These are phyloP conservation scores for Araneus ventricosus DNA, from an alignment of 1,140 invertebrate genomes.

Conservation along the genomic window DNA sequence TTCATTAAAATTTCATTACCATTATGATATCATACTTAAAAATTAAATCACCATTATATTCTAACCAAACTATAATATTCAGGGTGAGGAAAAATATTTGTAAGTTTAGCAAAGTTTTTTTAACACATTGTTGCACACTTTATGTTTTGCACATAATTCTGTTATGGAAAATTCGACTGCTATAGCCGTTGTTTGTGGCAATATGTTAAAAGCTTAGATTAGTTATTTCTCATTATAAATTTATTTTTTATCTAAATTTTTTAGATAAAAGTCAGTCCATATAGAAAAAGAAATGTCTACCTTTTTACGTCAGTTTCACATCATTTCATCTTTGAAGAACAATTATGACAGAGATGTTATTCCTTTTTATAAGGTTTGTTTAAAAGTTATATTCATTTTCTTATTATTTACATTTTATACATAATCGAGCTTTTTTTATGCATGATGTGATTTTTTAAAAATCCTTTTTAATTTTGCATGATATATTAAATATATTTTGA, in stretches of 20 bases:
- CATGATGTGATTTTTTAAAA: no score
- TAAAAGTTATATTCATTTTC: background rate
- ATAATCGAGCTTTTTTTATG: background rate
- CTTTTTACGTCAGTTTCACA: constrained; percentile 66
- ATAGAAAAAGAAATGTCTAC: constrained; percentile 47
- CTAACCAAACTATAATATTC: no score
- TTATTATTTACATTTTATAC: background rate
- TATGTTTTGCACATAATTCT: no score
- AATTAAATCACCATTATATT: no score
- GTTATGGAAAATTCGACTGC: no score
- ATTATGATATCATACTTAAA: no score
- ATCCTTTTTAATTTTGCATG: background rate
- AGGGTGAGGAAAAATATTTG: no score
- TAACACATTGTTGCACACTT: no score
- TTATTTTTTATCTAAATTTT: background rate
- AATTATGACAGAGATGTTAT: constrained; percentile 48
- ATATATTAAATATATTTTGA: no score
- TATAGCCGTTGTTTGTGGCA: no score
- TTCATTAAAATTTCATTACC: no score
- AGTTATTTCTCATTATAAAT: background rate
- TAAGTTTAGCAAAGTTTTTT: no score
- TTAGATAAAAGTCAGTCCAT: background rate
- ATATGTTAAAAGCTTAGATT: background rate
- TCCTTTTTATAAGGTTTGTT: constrained; percentile 67
- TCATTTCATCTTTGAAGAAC: constrained; percentile 65